A percentile compares a stretch with the other conserved stretches of the same genome.
Conservation (phyloP, 2,113 vertebrate genomes). For the Rostratula benghalensis region DNA sequence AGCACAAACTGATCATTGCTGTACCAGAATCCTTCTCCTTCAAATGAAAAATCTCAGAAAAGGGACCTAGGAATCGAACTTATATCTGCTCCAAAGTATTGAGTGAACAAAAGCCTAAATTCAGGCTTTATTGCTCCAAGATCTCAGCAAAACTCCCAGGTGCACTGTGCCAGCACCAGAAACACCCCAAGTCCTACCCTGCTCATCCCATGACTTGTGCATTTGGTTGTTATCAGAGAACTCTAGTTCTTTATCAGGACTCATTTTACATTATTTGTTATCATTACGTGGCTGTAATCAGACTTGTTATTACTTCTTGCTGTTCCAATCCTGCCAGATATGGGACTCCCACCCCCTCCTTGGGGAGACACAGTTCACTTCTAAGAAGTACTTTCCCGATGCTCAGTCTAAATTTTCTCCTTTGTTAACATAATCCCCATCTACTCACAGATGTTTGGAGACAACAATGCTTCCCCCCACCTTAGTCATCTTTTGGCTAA, state of each 20-base stretch:
- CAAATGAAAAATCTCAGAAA: neutral
- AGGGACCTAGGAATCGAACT: neutral
- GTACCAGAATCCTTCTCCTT: neutral
- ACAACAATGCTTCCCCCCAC: neutral
- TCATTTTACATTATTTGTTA: slow-evolving; percentile 29
- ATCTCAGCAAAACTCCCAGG: neutral
- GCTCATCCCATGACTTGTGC: neutral
- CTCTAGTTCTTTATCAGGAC: neutral
- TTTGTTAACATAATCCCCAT: neutral
- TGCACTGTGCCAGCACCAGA: neutral
- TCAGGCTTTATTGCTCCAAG: neutral
- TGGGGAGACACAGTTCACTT: slow-evolving; percentile 21
- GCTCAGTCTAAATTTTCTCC: neutral
- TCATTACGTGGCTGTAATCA: slow-evolving; percentile 11
- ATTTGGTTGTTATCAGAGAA: neutral
- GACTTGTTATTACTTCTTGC: neutral
- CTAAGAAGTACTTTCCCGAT: slow-evolving; percentile 48
- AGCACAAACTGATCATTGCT: neutral
- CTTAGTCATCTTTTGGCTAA: slow-evolving; percentile 61
- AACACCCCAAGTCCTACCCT: neutral
- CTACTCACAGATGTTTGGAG: slow-evolving; percentile 54
- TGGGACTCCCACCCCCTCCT: slow-evolving; percentile 52
- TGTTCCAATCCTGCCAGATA: slow-evolving; percentile 14
- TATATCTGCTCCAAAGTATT: neutral
- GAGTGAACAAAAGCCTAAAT: neutral